Evolutionary conservation across 1,140 invertebrate species (phyloP).

Genomic region (Lepidotrigona ventralis): DNA sequence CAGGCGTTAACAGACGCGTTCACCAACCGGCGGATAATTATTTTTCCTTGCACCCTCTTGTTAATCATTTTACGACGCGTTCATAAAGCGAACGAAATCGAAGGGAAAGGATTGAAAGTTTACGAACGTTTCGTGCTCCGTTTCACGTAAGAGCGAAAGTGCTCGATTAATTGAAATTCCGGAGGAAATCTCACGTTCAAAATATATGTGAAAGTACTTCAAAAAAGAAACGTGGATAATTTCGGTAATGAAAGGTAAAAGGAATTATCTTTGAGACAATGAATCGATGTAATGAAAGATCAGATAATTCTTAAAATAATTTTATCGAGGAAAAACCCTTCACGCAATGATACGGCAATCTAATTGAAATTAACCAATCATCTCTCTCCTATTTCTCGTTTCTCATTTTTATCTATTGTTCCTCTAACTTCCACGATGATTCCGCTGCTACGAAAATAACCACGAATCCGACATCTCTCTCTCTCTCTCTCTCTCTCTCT

Average conservation of each 20-base stretch:
- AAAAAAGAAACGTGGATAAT: not conserved
- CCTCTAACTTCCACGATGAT: not conserved
- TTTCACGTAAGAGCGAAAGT: not conserved
- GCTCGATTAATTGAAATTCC: not conserved
- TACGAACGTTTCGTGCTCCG: not conserved
- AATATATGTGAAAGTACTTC: too few relatives aligned
- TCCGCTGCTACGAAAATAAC: not conserved
- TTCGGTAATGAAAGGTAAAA: not conserved
- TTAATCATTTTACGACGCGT: constrained; percentile 58
- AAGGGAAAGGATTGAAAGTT: not conserved
- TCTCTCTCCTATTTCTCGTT: too few relatives aligned
- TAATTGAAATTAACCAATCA: too few relatives aligned
- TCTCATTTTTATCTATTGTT: not conserved
- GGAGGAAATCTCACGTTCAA: not conserved
- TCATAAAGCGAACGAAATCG: constrained; percentile 31
- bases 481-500: not conserved
- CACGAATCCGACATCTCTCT: not conserved
- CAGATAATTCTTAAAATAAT: too few relatives aligned
- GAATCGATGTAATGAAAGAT: not conserved
- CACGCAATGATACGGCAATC: too few relatives aligned
- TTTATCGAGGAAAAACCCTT: too few relatives aligned
- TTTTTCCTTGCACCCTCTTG: constrained; percentile 54
- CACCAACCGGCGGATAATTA: constrained; percentile 54
- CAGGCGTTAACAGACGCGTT: constrained; percentile 51
- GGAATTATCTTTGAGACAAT: not conserved